phyloP scores from a whole-genome alignment of 2,888 invertebrate genomes.

The Bedellia somnulentella region DNA sequence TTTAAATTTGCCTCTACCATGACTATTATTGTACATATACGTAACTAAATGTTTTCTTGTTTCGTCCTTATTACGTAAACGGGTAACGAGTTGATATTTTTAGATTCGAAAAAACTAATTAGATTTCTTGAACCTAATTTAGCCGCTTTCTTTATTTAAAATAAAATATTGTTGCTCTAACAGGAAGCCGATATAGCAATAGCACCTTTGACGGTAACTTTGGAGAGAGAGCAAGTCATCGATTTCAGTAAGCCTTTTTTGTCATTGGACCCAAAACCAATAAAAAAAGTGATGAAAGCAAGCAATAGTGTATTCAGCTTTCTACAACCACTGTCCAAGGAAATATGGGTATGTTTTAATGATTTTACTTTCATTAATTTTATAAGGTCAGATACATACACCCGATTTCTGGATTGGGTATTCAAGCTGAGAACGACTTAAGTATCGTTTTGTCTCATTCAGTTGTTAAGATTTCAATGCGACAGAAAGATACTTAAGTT shows the following conservation, averaged over 20 bases:
- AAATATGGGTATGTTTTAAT: constrained; percentile 96
- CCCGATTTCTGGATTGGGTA: no score
- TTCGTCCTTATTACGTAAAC: no score
- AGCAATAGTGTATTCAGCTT: constrained; percentile 93
- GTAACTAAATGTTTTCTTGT: no score
- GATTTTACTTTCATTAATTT: constrained; percentile 5
- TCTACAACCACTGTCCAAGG: constrained; percentile 90
- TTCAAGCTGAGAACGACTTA: no score
- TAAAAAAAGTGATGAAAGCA: constrained; percentile 81
- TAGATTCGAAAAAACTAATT: constrained; percentile 15
- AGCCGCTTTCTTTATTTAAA: constrained; percentile 16
- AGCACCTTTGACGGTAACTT: constrained; percentile 92
- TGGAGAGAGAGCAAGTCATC: constrained; percentile 89
- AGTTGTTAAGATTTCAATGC: no score
- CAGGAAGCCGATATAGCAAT: constrained; percentile 96
- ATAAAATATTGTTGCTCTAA: no score
- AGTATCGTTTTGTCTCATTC: no score
- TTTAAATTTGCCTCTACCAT: no score
- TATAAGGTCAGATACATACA: background rate
- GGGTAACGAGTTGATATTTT: background rate
- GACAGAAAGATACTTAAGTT: no score
- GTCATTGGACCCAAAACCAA: constrained; percentile 94
- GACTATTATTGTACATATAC: no score
- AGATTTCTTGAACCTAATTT: constrained; percentile 6
- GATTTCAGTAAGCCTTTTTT: constrained; percentile 98